phyloP scores from a whole-genome alignment of 2,888 invertebrate genomes.

The Bugulina stolonifera region DNA sequence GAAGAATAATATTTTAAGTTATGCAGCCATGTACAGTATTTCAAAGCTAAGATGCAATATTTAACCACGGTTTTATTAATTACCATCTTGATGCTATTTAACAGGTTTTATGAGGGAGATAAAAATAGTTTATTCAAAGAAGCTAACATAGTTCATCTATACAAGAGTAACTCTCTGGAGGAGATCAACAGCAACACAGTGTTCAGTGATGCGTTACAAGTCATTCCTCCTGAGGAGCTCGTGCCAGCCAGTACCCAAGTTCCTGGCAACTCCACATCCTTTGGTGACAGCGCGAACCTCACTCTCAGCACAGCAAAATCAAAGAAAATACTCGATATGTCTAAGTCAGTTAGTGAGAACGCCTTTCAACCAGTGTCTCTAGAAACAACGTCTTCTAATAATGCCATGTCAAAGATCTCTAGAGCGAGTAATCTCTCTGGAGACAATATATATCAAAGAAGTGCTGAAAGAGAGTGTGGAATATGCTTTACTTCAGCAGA shows the following conservation, averaged over 20 bases:
- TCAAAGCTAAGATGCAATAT: not conserved
- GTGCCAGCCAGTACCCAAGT: not conserved
- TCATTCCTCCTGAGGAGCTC: not conserved
- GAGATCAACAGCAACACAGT: not conserved
- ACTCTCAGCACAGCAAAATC: not conserved
- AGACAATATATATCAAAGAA: not conserved
- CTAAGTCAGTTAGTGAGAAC: not conserved
- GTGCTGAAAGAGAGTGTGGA: not conserved
- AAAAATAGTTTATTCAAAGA: not conserved
- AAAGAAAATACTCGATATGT: not conserved
- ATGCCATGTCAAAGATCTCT: not conserved
- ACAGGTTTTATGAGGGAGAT: constrained; percentile 14
- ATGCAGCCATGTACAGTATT: not conserved
- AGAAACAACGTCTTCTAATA: not conserved
- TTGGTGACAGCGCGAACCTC: not conserved
- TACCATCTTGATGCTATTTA: too few relatives aligned
- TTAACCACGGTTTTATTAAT: too few relatives aligned
- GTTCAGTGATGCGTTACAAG: not conserved
- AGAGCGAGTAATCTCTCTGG: not conserved
- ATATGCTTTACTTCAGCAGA: not conserved
- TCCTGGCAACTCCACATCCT: not conserved
- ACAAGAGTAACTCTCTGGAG: not conserved
- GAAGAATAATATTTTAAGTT: not conserved
- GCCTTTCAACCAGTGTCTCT: not conserved
- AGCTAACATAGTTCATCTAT: not conserved